Base-by-base conservation (phyloP, 2,113 vertebrate genomes). In the Ailuropoda melanoleuca region DNA sequence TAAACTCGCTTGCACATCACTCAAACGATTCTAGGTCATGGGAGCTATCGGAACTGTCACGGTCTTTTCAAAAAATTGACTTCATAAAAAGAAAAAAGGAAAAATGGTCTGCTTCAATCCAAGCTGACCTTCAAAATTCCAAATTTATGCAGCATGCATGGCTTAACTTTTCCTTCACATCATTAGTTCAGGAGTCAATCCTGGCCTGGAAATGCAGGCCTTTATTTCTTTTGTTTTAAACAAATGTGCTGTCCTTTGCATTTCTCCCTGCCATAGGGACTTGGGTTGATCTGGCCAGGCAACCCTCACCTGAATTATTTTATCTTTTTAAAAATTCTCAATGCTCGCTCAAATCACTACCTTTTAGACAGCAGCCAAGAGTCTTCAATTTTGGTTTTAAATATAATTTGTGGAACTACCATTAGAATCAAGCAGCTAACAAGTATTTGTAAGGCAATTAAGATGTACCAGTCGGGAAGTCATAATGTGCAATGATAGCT, bases 341-440 rank as follows among this genome's bases (percentile, higher is more conserved):
- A 64, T 17, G n/a, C 34, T 88, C 53, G 39, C 24, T 89, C 0
- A 6, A 93, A 88, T 81, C 77, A 90, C 21, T 29, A 29, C n/a
- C 39, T 96, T 91, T 80, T 75, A 94, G 21, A 80, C 2, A 90
- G 55, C 77, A 82, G 64, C 39, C 84, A 72, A 86, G 89, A 64
- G 48, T 93, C 62, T 96, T 94, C 75, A 78, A 3, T 68, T 95
- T 90, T 53, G 70, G 53, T 58, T 93, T 97, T 82, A 66, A 88
- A 48, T 82, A 29, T 83, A 82, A 93, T 93, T 91, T 89, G 21
- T 81, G 14, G 46, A 34, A 48, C 58, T 82, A 43, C 60, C 31
- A 11, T 91, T 93, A 93, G 85, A 85, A 77, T 86, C 81, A 87
- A 94, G 60, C 55, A 87, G 75, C 43, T 58, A 64, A 37, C 77